Conservation (phyloP, 2,113 vertebrate genomes). For the Labrus mixtus region DNA sequence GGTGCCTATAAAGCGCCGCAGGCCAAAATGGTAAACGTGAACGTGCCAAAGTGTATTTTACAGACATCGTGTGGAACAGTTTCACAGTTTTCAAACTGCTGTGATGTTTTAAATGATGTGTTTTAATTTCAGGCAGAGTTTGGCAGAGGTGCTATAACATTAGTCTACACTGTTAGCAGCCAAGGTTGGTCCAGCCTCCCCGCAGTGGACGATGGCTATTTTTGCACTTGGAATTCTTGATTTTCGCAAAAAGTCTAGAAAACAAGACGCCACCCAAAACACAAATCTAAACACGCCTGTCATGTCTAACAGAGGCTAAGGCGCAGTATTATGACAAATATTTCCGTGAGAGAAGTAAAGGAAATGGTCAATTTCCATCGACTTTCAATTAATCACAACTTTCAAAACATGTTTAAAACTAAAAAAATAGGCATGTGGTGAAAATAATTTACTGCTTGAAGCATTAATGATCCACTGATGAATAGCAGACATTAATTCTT, state of each 20-base stretch:
- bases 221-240: not conserved
- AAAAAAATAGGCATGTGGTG: not conserved
- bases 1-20: constrained; percentile 2
- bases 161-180: not conserved
- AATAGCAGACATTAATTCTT: constrained; percentile 51
- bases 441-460: constrained; percentile 8
- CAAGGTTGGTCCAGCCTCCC: not conserved
- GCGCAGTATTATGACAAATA: not conserved
- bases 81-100: not conserved
- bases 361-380: not conserved
- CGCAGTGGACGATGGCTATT: not conserved
- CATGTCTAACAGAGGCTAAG: not conserved
- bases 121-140: not conserved
- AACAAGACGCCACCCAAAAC: not conserved
- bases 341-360: not conserved
- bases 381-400: not conserved
- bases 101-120: not conserved
- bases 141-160: too few relatives aligned
- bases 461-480: constrained; percentile 46
- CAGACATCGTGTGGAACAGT: not conserved
- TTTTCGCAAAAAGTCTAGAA: not conserved
- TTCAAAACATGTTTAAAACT: not conserved
- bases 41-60: constrained; percentile 2
- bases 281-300: not conserved
- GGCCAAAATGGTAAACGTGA: not conserved